phyloP scores from a whole-genome alignment of 1,140 invertebrate genomes.

The Pseudomyrmex pallidus region DNA sequence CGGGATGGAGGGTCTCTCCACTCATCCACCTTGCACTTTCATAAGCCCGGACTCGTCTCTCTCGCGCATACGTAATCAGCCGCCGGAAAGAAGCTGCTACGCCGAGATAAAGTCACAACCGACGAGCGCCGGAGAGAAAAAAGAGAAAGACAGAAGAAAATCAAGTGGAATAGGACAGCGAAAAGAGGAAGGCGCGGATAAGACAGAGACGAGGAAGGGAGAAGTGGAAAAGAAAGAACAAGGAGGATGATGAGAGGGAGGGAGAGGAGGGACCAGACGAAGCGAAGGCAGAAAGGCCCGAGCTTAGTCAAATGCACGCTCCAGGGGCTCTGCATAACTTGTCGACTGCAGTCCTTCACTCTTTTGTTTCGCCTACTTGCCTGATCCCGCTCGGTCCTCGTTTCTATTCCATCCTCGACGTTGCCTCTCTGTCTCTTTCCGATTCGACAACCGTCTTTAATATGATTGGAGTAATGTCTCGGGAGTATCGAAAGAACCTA shows the following conservation, averaged over 20 bases:
- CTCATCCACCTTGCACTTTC: constrained; percentile 69
- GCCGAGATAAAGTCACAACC: constrained; percentile 73
- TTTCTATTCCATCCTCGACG: constrained; percentile 34
- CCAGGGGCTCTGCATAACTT: constrained; percentile 77
- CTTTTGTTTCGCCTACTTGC: constrained; percentile 71
- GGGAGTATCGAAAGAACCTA: constrained; percentile 50
- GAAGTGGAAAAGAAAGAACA: constrained; percentile 1
- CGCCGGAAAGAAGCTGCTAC: constrained; percentile 68
- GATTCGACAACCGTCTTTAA: constrained; percentile 57
- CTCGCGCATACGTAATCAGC: constrained; percentile 76
- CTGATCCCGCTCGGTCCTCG: constrained; percentile 41
- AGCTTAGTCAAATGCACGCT: constrained; percentile 79
- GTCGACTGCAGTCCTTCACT: constrained; percentile 73
- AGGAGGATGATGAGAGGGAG: constrained; percentile 50
- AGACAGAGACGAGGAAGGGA: constrained; percentile 4
- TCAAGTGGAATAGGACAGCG: not conserved
- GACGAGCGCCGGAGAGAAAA: constrained; percentile 33
- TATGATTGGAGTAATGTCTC: constrained; percentile 66
- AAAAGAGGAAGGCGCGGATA: not conserved
- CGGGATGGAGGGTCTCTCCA: constrained; percentile 5
- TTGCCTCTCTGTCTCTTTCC: constrained; percentile 33
- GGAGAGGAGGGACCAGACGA: constrained; percentile 12
- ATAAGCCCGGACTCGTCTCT: constrained; percentile 68
- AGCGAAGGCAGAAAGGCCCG: constrained; percentile 1
- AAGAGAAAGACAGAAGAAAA: not conserved